Evolutionary conservation across 2,888 invertebrate genomes (phyloP).

Genomic region (Caenorhabditis panamensis): DNA sequence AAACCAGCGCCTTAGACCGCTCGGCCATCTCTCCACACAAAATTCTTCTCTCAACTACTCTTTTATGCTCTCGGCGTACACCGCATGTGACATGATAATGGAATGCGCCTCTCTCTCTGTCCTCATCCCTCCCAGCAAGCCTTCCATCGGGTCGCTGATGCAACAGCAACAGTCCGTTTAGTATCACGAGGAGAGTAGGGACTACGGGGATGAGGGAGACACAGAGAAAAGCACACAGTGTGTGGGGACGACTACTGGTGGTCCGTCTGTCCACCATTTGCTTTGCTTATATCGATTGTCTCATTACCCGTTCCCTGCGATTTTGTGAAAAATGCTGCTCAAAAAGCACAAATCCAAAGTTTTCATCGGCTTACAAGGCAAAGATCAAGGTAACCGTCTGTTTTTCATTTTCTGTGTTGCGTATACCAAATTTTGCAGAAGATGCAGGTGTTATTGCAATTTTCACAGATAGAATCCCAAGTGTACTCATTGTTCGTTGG

Average conservation of each 20-base stretch:
- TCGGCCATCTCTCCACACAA: conserved; percentile 85
- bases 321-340: conserved; percentile 12
- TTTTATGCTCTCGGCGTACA: too few relatives aligned
- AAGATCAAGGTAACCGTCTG: conserved; percentile 14
- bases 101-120: not conserved
- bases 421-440: conserved; percentile 54
- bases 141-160: not conserved
- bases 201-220: not conserved
- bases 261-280: not conserved
- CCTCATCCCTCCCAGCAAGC: not conserved
- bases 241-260: not conserved
- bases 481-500: conserved; percentile 61
- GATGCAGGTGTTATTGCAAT: conserved; percentile 53
- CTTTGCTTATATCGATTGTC: conserved; percentile 3
- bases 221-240: conserved; percentile 3
- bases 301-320: not conserved
- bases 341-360: conserved; percentile 40
- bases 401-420: not conserved
- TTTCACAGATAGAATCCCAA: conserved; percentile 70
- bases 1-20: conserved; percentile 93
- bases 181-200: not conserved
- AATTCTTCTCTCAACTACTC: not conserved
- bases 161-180: not conserved
- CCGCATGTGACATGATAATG: not conserved
- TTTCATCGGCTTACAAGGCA: not conserved